phyloP scores from a whole-genome alignment of 2,113 vertebrate species.

The Lasiurus cinereus region DNA sequence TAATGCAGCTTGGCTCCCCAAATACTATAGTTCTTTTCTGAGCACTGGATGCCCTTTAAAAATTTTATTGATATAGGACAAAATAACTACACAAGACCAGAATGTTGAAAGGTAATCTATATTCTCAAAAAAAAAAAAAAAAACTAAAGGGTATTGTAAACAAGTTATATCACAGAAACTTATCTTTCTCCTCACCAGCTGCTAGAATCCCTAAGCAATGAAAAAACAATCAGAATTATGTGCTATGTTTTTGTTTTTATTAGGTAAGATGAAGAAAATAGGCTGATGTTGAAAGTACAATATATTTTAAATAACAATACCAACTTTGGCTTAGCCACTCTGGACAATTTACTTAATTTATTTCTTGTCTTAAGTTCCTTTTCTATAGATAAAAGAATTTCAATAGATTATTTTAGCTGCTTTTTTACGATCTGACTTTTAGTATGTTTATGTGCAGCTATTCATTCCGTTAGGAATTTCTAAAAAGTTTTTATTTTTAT shows the following conservation, averaged over 20 bases:
- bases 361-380: neutral
- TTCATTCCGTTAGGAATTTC: neutral
- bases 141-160: neutral
- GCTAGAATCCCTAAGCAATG: neutral
- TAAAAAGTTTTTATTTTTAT: neutral
- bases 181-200: neutral
- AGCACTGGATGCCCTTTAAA: constrained; percentile 12
- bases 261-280: neutral
- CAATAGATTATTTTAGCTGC: neutral
- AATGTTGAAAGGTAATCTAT: constrained; percentile 55
- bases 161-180: constrained; percentile 38
- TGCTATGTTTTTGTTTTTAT: constrained; percentile 31
- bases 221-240: neutral
- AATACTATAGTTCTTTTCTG: neutral
- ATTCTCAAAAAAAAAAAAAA: constrained; percentile 30
- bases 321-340: neutral
- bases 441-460: neutral
- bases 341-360: neutral
- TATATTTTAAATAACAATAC: neutral
- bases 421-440: neutral
- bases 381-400: neutral
- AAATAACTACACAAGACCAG: constrained; percentile 27
- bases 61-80: constrained; percentile 26
- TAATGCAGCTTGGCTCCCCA: neutral
- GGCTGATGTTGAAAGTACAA: neutral